Evolutionary conservation across 1,140 invertebrate genomes (phyloP).

Genomic region (Lordiphosa mommai): DNA sequence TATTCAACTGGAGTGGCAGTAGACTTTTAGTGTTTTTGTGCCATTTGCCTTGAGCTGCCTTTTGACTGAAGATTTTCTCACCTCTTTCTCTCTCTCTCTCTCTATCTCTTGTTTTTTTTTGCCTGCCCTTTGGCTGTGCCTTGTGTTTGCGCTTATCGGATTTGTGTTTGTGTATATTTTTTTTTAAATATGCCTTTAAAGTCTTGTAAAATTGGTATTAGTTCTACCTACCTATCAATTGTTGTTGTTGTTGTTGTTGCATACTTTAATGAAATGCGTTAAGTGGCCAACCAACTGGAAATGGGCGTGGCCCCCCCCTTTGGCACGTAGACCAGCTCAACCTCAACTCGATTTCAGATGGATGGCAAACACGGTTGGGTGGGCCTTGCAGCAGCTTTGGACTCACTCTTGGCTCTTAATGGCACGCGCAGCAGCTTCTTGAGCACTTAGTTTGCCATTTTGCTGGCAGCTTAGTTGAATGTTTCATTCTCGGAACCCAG

Average conservation of each 20-base stretch:
- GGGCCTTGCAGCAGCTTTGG: background rate
- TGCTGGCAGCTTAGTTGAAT: conserved; percentile 65
- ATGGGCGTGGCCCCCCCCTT: background rate
- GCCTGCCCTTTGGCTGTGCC: background rate
- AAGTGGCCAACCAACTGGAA: conserved; percentile 6
- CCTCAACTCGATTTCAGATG: conserved; percentile 18
- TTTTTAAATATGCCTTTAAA: background rate
- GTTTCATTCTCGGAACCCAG: conserved; percentile 5
- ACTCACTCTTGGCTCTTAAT: conserved; percentile 35
- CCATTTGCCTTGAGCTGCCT: conserved; percentile 13
- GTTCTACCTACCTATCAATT: too few species aligned
- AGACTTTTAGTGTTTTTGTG: background rate
- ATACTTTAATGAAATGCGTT: conserved; percentile 8
- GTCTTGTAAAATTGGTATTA: too few species aligned
- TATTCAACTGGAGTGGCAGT: too few species aligned
- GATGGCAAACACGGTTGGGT: background rate
- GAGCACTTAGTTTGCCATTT: conserved; percentile 61
- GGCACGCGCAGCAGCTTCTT: conserved; percentile 24
- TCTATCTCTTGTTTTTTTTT: background rate
- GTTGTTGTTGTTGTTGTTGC: background rate
- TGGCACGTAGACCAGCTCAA: conserved; percentile 5
- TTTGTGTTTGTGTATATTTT: background rate
- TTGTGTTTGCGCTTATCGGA: background rate
- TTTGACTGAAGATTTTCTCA: conserved; percentile 28
- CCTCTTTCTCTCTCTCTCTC: conserved; percentile 1